A percentile compares a stretch with the other conserved stretches of the same genome.
phyloP scores from a whole-genome alignment of 1,140 invertebrate genomes.

The Drosophila mojavensis region DNA sequence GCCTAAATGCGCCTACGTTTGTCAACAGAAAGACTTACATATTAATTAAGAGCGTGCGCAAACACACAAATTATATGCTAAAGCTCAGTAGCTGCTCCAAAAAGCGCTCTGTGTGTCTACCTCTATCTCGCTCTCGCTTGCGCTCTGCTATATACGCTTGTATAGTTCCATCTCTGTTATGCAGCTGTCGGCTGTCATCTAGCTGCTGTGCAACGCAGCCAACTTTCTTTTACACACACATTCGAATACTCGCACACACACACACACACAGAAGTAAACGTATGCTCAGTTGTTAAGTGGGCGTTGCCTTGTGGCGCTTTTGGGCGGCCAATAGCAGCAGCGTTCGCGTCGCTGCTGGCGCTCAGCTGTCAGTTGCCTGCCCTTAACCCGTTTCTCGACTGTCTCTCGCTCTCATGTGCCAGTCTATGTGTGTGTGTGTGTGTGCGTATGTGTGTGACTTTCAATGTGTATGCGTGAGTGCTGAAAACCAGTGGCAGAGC shows the following conservation, averaged over 20 bases:
- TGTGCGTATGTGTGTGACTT: constrained; percentile 18
- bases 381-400: constrained; percentile 63
- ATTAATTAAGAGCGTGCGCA: constrained; percentile 60
- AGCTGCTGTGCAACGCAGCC: constrained; percentile 45
- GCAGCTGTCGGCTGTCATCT: constrained; percentile 33
- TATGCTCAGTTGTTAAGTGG: constrained; percentile 45
- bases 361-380: constrained; percentile 54
- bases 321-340: constrained; percentile 57
- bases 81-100: constrained; percentile 31
- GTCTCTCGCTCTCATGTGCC: constrained; percentile 7
- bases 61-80: constrained; percentile 17
- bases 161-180: constrained; percentile 17
- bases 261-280: constrained; percentile 20
- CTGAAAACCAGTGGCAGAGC: constrained; percentile 74
- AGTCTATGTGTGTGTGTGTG: constrained; percentile 18
- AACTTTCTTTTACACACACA: constrained; percentile 65
- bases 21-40: constrained; percentile 36
- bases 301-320: constrained; percentile 75
- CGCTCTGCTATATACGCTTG: not conserved
- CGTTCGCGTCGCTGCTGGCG: constrained; percentile 57
- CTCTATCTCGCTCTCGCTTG: not conserved
- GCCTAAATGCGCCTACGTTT: constrained; percentile 56
- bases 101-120: constrained; percentile 3
- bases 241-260: not conserved
- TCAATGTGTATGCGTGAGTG: constrained; percentile 34